A percentile compares a stretch with the other conserved stretches of the same genome.
These are phyloP conservation scores for Drosophila birchii DNA, from an alignment of 2,888 invertebrate genomes.

Conservation along the genomic window DNA sequence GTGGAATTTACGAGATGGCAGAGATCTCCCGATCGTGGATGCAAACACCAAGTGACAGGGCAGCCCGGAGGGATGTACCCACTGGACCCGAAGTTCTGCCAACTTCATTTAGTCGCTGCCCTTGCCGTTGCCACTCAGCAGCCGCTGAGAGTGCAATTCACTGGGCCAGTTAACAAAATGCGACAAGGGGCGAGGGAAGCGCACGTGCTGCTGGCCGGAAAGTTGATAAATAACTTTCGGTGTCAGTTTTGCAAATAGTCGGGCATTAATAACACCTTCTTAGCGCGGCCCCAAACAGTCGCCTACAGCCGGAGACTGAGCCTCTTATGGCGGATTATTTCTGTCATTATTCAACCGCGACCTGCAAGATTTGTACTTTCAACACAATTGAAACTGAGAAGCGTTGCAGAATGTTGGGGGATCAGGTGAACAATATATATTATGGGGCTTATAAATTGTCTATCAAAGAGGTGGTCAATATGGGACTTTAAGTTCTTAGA, in stretches of 20 bases:
- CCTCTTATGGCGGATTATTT: conserved; percentile 37
- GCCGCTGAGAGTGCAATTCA: conserved; percentile 56
- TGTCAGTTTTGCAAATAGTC: conserved; percentile 71
- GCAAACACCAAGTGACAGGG: conserved; percentile 59
- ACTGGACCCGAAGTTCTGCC: conserved; percentile 50
- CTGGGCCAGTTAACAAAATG: conserved; percentile 60
- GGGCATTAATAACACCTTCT: conserved; percentile 71
- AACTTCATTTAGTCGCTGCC: conserved; percentile 58
- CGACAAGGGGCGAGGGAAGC: conserved; percentile 37
- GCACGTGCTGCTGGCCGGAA: conserved; percentile 61
- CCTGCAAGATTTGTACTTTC: conserved; percentile 21
- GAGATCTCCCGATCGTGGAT: conserved; percentile 25
- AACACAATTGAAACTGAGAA: conserved; percentile 39
- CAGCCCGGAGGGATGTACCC: conserved; percentile 7
- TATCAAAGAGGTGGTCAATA: neutral
- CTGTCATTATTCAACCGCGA: conserved; percentile 17
- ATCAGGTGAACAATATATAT: conserved; percentile 24
- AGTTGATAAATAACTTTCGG: conserved; percentile 61
- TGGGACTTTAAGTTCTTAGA: neutral
- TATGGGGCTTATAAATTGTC: neutral
- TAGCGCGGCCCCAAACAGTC: conserved; percentile 36
- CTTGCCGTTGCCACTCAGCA: conserved; percentile 60
- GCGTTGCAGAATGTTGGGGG: conserved; percentile 8
- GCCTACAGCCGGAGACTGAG: conserved; percentile 26
- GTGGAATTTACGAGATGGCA: conserved; percentile 66